phyloP scores from a whole-genome alignment of 2,797 vertebrate species.

The Mastacembelus armatus region DNA sequence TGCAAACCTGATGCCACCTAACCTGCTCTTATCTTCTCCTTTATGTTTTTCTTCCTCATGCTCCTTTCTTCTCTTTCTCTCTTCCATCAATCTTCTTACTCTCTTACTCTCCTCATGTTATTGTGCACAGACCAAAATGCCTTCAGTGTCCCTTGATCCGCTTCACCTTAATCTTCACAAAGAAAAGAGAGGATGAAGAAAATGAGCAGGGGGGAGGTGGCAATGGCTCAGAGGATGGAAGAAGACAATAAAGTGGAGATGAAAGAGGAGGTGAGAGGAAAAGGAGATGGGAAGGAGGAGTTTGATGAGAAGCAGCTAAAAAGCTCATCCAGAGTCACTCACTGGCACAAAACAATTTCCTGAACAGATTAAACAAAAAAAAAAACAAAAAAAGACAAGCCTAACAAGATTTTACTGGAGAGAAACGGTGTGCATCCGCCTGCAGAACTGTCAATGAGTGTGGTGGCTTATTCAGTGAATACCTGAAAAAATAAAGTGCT shows the following conservation, averaged over 20 bases:
- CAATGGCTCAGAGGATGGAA: slow-evolving; percentile 1
- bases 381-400: slow-evolving; percentile 16
- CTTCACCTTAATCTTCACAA: slow-evolving; percentile 65
- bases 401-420: slow-evolving; percentile 55
- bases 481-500: slow-evolving; percentile 55
- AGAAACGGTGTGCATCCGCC: slow-evolving; percentile 3
- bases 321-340: slow-evolving; percentile 35
- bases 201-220: slow-evolving; percentile 8
- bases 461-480: slow-evolving; percentile 20
- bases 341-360: slow-evolving; percentile 34
- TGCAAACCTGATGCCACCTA: slow-evolving; percentile 2
- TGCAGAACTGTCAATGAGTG: slow-evolving; percentile 23
- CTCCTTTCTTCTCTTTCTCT: slow-evolving; percentile 29
- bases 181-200: slow-evolving; percentile 50
- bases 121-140: slow-evolving; percentile 47
- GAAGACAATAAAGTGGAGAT: slow-evolving; percentile 45
- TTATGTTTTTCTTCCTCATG: background rate
- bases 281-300: slow-evolving; percentile 30
- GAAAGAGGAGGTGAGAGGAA: slow-evolving; percentile 36
- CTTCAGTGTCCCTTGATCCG: slow-evolving; percentile 24
- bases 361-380: slow-evolving; percentile 25
- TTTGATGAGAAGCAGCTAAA: slow-evolving; percentile 23
- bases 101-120: slow-evolving; percentile 7
- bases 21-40: slow-evolving; percentile 1
- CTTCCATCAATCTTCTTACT: slow-evolving; percentile 15